Evolutionary conservation across 2,797 vertebrate species (phyloP).

Genomic region (Meda fulgida): DNA sequence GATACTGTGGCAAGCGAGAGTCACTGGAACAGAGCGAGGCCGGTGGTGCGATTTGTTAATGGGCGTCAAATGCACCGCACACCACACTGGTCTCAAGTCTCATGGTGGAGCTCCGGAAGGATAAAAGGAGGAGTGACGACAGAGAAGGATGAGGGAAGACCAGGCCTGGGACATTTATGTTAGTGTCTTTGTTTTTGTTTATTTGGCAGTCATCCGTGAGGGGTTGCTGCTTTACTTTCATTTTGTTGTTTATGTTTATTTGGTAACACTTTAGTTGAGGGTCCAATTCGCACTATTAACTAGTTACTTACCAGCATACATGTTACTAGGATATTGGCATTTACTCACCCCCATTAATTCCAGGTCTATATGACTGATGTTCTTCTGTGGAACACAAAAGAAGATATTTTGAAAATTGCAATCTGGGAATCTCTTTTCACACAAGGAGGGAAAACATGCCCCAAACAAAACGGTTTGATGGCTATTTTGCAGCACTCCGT

Average conservation of each 20-base stretch:
- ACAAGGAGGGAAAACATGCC: constrained; percentile 7
- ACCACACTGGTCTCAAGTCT: neutral
- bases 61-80: too few relatives aligned
- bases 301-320: too few relatives aligned
- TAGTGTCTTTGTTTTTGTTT: neutral
- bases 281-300: too few relatives aligned
- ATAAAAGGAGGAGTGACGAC: neutral
- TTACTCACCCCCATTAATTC: neutral
- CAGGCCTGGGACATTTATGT: too few relatives aligned
- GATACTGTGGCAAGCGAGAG: neutral
- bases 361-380: neutral
- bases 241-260: neutral
- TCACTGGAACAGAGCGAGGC: neutral
- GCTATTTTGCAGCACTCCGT: constrained; percentile 18
- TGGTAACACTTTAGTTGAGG: neutral
- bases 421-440: neutral
- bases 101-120: neutral
- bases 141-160: too few relatives aligned
- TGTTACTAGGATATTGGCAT: neutral
- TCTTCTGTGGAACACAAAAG: neutral
- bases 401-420: neutral
- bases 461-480: neutral
- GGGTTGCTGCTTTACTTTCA: neutral
- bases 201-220: neutral
- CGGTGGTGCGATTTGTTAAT: too few relatives aligned